Base-by-base conservation (phyloP, 1,140 invertebrate species). In the Apis dorsata region DNA sequence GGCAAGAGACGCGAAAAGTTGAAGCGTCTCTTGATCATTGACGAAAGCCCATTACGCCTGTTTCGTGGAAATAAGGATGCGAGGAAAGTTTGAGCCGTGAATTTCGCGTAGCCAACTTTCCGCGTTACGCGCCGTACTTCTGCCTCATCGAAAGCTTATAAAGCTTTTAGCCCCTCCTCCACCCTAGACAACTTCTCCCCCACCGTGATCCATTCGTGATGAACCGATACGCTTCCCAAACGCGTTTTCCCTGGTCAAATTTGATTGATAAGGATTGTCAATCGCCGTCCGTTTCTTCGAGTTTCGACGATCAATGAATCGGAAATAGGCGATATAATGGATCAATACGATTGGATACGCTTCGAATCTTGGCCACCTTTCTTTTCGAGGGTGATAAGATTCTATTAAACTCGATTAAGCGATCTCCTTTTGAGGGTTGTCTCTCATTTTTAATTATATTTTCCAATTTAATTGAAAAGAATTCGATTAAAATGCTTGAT, bases 211-310 rank as follows among this genome's bases (percentile, higher is more conserved):
- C 28, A n/a, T 81, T 74, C 79, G 60, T 53, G 15, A 12, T 19
- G 55, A 55, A 7, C 28, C 77, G 28, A 60, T 66, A 49, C 75
- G 62, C 34, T 77, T 66, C 79, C 71, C 79, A 12, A 10, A 8
- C 21, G 49, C 59, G 21, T 17, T 21, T 49, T 62, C 59, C 59
- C 24, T 13, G 28, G n/a, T 34, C 51, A 66, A 81, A 81, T 74
- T 81, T 74, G 79, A 81, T 81, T 66, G 79, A 81, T 81, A 81
- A 81, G 79, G 70, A 81, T 73, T 81, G 57, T 17, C 21, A 2
- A 2, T 51, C 13, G 9, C 3, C 19, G 9, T 2, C 19, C 24
- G 5, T 28, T 49, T 15, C 17, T 13, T 28, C 53, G 68, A 51
- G 15, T 55, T 49, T 73, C 71, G 13, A 51, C 13, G 2, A 2